These are phyloP conservation scores for Vanessa tameamea DNA, from an alignment of 1,140 invertebrate species.

Conservation along the genomic window DNA sequence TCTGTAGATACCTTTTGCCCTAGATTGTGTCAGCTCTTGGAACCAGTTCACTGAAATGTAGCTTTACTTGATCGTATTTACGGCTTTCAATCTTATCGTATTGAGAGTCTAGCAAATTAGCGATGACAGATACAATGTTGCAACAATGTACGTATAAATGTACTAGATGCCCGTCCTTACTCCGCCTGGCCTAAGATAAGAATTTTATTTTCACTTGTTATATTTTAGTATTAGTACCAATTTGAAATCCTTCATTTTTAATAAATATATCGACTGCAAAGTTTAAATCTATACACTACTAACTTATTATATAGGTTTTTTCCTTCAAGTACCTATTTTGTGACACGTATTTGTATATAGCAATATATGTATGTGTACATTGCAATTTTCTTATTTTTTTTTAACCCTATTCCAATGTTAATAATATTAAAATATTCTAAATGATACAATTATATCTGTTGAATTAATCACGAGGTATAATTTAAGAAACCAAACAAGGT, in stretches of 20 bases:
- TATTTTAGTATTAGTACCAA: too few species aligned
- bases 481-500: slow-evolving; percentile 35
- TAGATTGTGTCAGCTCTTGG: slow-evolving; percentile 28
- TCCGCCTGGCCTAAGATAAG: too few species aligned
- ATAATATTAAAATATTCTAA: background rate
- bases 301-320: too few species aligned
- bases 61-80: slow-evolving; percentile 45
- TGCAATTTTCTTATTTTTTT: background rate
- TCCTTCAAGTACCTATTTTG: too few species aligned
- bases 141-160: background rate
- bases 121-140: background rate
- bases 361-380: too few species aligned
- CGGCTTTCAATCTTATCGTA: slow-evolving; percentile 11
- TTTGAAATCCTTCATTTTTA: too few species aligned
- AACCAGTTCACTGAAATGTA: slow-evolving; percentile 54
- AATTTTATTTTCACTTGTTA: too few species aligned
- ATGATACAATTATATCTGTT: background rate
- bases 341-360: too few species aligned
- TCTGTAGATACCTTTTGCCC: slow-evolving; percentile 30
- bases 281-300: too few species aligned
- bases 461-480: slow-evolving; percentile 17
- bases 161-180: background rate
- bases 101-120: background rate
- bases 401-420: background rate
- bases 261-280: too few species aligned